Evolutionary conservation across 2,113 vertebrate species (phyloP).

Genomic region (Gavialis gangeticus): DNA sequence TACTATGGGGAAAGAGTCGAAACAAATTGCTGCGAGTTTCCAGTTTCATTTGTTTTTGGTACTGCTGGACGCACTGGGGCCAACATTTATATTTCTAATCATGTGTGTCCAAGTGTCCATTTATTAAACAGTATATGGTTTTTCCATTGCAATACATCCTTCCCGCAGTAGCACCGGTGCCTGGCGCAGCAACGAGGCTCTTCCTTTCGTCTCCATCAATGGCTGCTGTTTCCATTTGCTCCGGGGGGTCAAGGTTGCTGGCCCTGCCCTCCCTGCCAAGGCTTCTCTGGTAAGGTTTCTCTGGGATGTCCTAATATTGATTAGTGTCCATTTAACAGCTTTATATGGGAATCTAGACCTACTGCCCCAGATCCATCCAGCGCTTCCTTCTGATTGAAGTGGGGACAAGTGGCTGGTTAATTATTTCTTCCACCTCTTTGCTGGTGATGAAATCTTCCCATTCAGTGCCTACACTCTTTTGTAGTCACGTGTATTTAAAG

Average conservation of each 20-base stretch:
- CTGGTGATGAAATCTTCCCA: slow-evolving; percentile 42
- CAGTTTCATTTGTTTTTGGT: slow-evolving; percentile 32
- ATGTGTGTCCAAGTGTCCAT: slow-evolving; percentile 59
- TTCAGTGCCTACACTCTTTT: slow-evolving; percentile 16
- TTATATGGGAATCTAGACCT: too few relatives aligned
- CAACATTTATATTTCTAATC: slow-evolving; percentile 56
- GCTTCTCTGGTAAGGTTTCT: slow-evolving; percentile 23
- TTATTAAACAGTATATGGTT: slow-evolving; percentile 63
- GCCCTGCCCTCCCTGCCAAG: background rate
- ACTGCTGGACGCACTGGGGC: too few relatives aligned
- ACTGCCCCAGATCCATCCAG: background rate
- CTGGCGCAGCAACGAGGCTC: slow-evolving; percentile 53
- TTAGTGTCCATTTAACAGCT: too few relatives aligned
- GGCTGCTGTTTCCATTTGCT: slow-evolving; percentile 29
- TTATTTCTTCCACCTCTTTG: background rate
- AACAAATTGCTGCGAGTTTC: slow-evolving; percentile 24
- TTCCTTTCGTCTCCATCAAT: slow-evolving; percentile 49
- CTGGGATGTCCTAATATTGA: slow-evolving; percentile 5
- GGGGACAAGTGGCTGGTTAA: slow-evolving; percentile 6
- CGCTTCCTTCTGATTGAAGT: fast-evolving
- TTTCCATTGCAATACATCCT: slow-evolving; percentile 65
- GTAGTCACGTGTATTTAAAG: background rate
- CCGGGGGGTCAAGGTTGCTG: background rate
- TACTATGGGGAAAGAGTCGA: slow-evolving; percentile 41
- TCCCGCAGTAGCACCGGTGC: slow-evolving; percentile 24